Evolutionary conservation across 2,888 invertebrate species (phyloP), one percentile per base, ranked within the genome.

Genomic region (Augiades crinisus): DNA sequence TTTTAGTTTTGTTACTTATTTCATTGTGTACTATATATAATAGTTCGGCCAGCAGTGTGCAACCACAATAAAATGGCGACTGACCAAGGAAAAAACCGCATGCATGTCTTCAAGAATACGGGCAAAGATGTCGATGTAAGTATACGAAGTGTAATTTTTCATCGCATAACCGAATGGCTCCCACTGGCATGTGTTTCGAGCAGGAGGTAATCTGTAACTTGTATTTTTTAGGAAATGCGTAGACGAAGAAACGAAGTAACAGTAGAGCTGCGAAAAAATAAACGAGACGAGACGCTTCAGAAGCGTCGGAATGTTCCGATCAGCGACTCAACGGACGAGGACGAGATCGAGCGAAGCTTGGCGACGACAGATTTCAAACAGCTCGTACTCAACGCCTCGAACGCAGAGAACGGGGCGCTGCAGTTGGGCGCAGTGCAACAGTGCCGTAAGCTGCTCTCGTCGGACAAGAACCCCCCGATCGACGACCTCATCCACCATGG

Each of bases 121-220:
- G 99, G 99, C 78, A 99, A 99, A 92, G 99, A 99, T 92, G 97
- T 97, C 90, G 99, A 99, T 92, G 98, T 98, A 92, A 95, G 96
- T 94, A 84, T 56, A 53, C 14, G 27, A 14, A 46, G 17, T 31
- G 4, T 53, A 6, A 33, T 41, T 21, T 37, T 33, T 40, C n/a
- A 16, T 41, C 6, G 34, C 34, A 12, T 6, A 45, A 13, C 19
- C 43, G 4, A n/a, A 33, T n/a, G 3, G 5, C 12, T 33, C 17
- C 8, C 4, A 14, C 2, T 14, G 4, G 13, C 14, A 3, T 1
- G 14, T 6, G n/a, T 36, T 24, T 4, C 2, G 10, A 6, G 12
- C n/a, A 7, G 2, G 7, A 30, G 36, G 12, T 51, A 44, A 45
- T 54, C 50, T 34, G 60, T 50, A 55, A 44, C 40, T 62, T 64